These are phyloP conservation scores for Automeris io DNA, from an alignment of 2,888 invertebrate species.

Conservation along the genomic window DNA sequence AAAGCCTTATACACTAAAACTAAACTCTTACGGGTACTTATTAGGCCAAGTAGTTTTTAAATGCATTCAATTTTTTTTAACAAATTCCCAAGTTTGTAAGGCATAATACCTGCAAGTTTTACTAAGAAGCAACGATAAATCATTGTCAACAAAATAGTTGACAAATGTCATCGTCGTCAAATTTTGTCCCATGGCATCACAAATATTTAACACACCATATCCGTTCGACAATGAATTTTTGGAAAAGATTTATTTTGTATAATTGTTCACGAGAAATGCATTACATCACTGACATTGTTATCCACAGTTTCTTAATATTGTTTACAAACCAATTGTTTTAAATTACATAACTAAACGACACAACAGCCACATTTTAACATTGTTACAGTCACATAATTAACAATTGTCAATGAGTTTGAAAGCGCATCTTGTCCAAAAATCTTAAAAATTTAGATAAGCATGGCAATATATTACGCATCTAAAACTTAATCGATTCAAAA, in stretches of 20 bases:
- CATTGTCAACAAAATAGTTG: constrained; percentile 54
- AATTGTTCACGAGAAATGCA: constrained; percentile 52
- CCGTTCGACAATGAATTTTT: constrained; percentile 31
- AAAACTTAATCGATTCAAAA: too few species aligned
- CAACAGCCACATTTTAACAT: constrained; percentile 28
- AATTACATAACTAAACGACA: constrained; percentile 32
- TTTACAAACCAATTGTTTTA: constrained; percentile 41
- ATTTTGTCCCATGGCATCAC: constrained; percentile 28
- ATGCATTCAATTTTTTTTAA: too few species aligned
- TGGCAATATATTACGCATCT: too few species aligned
- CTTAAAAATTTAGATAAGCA: too few species aligned
- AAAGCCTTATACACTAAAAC: too few species aligned
- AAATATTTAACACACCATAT: constrained; percentile 46
- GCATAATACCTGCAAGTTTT: constrained; percentile 15
- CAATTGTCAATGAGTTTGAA: too few species aligned
- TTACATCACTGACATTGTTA: constrained; percentile 30
- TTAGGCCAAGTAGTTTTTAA: too few species aligned
- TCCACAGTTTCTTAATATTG: constrained; percentile 45
- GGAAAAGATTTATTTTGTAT: constrained; percentile 36
- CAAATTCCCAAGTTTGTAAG: constrained; percentile 25
- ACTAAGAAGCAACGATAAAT: constrained; percentile 52
- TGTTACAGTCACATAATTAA: constrained; percentile 33
- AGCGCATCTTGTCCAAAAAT: too few species aligned
- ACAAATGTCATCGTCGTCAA: constrained; percentile 39
- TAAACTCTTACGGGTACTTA: too few species aligned